These are phyloP conservation scores for Crotalus tigris DNA, from an alignment of 2,113 vertebrate species.

Conservation along the genomic window DNA sequence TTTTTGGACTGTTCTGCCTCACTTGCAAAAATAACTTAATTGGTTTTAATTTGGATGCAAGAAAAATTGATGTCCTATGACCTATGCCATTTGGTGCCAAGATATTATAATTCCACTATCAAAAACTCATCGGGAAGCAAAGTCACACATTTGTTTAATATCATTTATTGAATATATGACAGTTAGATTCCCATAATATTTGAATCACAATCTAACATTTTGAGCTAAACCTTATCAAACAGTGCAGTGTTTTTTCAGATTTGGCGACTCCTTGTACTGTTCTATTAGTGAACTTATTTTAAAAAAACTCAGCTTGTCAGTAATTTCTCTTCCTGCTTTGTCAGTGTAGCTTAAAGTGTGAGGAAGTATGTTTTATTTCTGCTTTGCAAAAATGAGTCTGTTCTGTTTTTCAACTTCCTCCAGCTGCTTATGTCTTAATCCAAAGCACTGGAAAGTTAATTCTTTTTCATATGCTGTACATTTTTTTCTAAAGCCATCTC, in stretches of 20 bases:
- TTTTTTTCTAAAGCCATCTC: not conserved
- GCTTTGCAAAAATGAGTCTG: not conserved
- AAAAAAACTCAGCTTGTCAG: not conserved
- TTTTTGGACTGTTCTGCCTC: not conserved
- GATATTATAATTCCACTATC: not conserved
- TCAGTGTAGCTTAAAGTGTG: not conserved
- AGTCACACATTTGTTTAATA: not conserved
- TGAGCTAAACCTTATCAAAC: not conserved
- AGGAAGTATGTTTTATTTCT: conserved; percentile 12
- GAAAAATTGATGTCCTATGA: not conserved
- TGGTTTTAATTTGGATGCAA: not conserved
- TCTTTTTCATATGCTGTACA: not conserved
- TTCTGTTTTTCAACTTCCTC: conserved; percentile 33
- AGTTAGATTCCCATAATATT: not conserved
- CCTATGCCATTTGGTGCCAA: not conserved
- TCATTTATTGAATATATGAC: not conserved
- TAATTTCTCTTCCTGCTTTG: not conserved
- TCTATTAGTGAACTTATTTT: not conserved
- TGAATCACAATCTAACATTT: not conserved
- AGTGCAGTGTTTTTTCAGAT: not conserved
- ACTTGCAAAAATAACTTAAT: not conserved
- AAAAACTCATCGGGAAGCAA: not conserved
- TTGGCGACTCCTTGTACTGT: not conserved
- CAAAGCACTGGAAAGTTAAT: not conserved
- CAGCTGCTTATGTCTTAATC: conserved; percentile 8